Base-by-base conservation (phyloP, 2,888 invertebrate genomes). In the Drosophila colorata region DNA sequence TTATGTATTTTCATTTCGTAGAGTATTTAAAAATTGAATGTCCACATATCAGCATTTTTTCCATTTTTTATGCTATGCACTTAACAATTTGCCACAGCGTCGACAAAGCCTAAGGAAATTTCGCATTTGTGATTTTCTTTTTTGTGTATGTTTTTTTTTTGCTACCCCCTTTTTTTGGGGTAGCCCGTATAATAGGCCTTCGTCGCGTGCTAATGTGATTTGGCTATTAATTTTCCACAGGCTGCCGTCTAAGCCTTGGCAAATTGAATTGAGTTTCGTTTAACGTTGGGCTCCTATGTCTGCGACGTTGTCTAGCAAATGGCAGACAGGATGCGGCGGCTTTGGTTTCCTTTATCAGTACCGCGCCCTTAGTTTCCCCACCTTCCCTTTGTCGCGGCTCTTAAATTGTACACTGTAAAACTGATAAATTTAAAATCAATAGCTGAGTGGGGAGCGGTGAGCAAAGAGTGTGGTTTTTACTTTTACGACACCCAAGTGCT, bases 201-300 rank as follows among this genome's bases (percentile, higher is more conserved):
- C 73, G 64, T 67, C 72, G 74, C 71, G 77, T 70, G 67, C 77
- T 75, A 80, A 79, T 80, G 74, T 70, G 63, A 80, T 77, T 80
- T 78, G 77, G 72, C 80, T 71, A 74, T 80, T 80, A 74, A 72
- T 80, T 79, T 80, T 70, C 60, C 58, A 61, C 61, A 67, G 71
- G 57, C 70, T 59, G 66, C 61, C 60, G 60, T 69, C 71, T 78
- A 69, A 74, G 79, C 69, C 68, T 48, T 56, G 64, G 59, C 66
- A 79, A 79, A 79, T 79, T 78, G 79, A 79, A 79, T 79, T 78
- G 76, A 64, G 70, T 74, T 75, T 65, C 71, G 69, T 59, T 73
- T 49, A 60, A 47, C 55, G 23, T 13, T 23, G 33, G 37, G 48
- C 41, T 38, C 46, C 61, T n/a, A 47, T 58, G 64, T 55, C 53